Conservation (phyloP, 2,113 vertebrate species). For the Alligator mississippiensis region DNA sequence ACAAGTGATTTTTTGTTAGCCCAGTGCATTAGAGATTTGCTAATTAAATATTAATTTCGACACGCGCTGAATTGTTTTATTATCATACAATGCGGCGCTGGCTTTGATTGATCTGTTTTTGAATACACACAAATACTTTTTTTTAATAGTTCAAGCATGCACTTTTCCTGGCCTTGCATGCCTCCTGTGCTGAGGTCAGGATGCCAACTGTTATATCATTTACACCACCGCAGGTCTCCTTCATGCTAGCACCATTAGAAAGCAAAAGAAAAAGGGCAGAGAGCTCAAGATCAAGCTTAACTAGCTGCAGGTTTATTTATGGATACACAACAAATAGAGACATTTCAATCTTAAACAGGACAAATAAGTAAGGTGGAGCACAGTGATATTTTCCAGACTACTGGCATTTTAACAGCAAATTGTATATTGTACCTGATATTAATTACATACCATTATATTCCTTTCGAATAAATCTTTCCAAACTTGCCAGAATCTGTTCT, state of each 20-base stretch:
- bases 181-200: neutral
- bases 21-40: neutral
- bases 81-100: neutral
- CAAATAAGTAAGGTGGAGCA: neutral
- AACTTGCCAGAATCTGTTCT: slow-evolving; percentile 92
- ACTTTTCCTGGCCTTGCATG: neutral
- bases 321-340: neutral
- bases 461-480: slow-evolving; percentile 97
- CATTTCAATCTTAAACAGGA: neutral
- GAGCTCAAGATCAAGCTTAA: neutral
- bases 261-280: neutral
- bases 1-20: neutral
- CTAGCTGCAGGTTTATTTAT: neutral
- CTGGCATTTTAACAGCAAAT: neutral
- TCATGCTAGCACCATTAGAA: neutral
- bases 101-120: neutral
- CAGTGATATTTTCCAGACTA: neutral
- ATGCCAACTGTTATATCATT: neutral
- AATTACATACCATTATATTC: slow-evolving; percentile 92
- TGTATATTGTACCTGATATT: neutral
- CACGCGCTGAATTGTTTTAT: neutral
- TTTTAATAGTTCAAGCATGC: neutral
- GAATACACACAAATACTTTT: neutral
- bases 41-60: neutral
- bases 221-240: neutral